Base-by-base conservation (phyloP, 92 coral and sea anemone species). In the Hydrozoanthus gracilis region DNA sequence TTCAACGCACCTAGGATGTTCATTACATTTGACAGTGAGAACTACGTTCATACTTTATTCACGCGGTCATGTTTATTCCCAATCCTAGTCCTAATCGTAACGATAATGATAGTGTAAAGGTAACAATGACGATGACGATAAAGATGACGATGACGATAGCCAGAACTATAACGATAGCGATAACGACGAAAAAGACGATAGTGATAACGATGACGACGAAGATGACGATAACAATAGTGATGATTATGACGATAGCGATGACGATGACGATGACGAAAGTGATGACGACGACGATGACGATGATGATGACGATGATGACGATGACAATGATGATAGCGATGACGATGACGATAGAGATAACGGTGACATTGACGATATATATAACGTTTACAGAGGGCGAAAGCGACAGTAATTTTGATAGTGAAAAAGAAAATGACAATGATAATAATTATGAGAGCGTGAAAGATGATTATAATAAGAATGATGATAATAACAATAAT, bases 1-100 rank as follows among this genome's bases (percentile, higher is more conserved):
- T 87, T 88, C 46, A 87, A 86, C 82, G 85, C 93, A 70, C 99
- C 99, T 3, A 86, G 98, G 88, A 96, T 96, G 99, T 95, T 90
- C 78, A 92, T 96, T 69, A 92, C 96, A 14, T 96, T 93, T 86
- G 98, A 95, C 77, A 92, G 98, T 94, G 89, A 14, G 98, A 27
- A 27, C 2, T 27, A 27, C 39, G 39, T 27, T 27, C 39, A 27
- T 27, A 27, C 2, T 27, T 27, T 27, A 27, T 27, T 27, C 39
- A 27, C 39, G 39, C 39, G 39, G 39, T 27, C 39, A 2, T 27
- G 39, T 27, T 27, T 27, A 27, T 27, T 27, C 39, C 39, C 39
- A 27, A 27, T 27, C 39, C 39, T 27, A 27, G 8, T 56, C 15
- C 4, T 56, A 6, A 56, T 8, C 15, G 11, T 56, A n/a, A 3